Base-by-base conservation (phyloP, 2,888 invertebrate genomes). In the Polia nebulosa region DNA sequence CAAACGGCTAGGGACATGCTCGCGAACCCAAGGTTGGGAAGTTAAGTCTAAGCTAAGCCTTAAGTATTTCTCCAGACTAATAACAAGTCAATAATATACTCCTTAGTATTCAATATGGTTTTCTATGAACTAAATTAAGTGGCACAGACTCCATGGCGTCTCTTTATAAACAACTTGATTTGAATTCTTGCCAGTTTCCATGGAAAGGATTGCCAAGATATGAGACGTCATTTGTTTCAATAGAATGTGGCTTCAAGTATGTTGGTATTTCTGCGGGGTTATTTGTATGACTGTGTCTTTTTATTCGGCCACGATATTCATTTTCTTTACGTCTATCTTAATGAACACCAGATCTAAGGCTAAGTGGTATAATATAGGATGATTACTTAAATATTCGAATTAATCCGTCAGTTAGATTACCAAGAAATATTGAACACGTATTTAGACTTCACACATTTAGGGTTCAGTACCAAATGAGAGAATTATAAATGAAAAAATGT, bases 101-200 rank as follows among this genome's bases (percentile, higher is more conserved):
- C 27, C 44, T 63, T 58, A 76, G 20, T 57, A 68, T 73, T 73
- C 68, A 73, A 67, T 60, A 60, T 13, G 44, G 29, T 13, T 34
- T 7, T 34, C 44, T 78, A 55, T 63, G 55, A 63, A 78, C 51
- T 68, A 77, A 59, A 78, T 73, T 57, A 67, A 68, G 56, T 44
- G 47, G 11, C 82, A 80, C 66, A 76, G 72, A 59, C 76, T 59
- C 13, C 27, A 34, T 39, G 71, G 64, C 69, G 82, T 75, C 68
- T 68, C 86, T 88, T 87, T 88, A 91, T 91, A 89, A 89, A 87
- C 86, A 84, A 85, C 83, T 80, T 85, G 81, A 88, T 89, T 92
- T 92, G 92, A 92, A 86, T 72, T 86, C 80, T 72, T 88, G 91
- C 91, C 91, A 91, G 86, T 70, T 77, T 63, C 36, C 51, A 25